These are phyloP conservation scores for Bombus affinis DNA, from an alignment of 1,140 invertebrate species.

Conservation along the genomic window DNA sequence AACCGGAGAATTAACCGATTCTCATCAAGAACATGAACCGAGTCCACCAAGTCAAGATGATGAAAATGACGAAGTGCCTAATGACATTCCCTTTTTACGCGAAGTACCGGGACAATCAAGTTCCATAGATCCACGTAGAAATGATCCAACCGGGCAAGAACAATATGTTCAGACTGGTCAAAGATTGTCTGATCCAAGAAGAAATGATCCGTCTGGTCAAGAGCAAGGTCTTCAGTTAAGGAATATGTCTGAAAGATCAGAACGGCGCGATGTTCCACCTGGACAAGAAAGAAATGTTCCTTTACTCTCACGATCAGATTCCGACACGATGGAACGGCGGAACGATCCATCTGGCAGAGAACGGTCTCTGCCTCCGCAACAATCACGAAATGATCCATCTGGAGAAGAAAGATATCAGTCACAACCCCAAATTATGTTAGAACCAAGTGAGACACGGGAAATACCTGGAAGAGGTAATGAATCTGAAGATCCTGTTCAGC, in stretches of 20 bases:
- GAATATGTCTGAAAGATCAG: conserved; percentile 71
- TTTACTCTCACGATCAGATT: conserved; percentile 63
- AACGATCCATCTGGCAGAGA: conserved; percentile 80
- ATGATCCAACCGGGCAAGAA: conserved; percentile 80
- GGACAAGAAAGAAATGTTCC: conserved; percentile 76
- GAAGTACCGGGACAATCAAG: conserved; percentile 81
- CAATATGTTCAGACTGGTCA: conserved; percentile 72
- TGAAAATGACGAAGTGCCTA: conserved; percentile 81
- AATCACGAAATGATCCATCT: conserved; percentile 79
- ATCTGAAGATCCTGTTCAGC: conserved; percentile 67
- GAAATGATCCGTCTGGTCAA: conserved; percentile 79
- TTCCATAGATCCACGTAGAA: conserved; percentile 75
- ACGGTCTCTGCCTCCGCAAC: conserved; percentile 72
- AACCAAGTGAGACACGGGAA: conserved; percentile 73
- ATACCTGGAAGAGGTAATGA: conserved; percentile 78
- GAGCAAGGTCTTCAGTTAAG: conserved; percentile 69
- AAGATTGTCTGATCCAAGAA: conserved; percentile 71
- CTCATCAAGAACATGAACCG: conserved; percentile 78
- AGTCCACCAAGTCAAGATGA: conserved; percentile 79
- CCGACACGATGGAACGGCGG: conserved; percentile 73
- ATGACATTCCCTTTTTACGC: conserved; percentile 79
- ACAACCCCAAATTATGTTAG: conserved; percentile 65
- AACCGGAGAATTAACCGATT: conserved; percentile 80
- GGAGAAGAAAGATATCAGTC: conserved; percentile 74
- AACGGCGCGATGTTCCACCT: conserved; percentile 77